A percentile compares a stretch with the other conserved stretches of the same genome.
phyloP scores from a whole-genome alignment of 37 sponge, comb jelly and placozoan genomes.

The Diacarnus erythraeanus region DNA sequence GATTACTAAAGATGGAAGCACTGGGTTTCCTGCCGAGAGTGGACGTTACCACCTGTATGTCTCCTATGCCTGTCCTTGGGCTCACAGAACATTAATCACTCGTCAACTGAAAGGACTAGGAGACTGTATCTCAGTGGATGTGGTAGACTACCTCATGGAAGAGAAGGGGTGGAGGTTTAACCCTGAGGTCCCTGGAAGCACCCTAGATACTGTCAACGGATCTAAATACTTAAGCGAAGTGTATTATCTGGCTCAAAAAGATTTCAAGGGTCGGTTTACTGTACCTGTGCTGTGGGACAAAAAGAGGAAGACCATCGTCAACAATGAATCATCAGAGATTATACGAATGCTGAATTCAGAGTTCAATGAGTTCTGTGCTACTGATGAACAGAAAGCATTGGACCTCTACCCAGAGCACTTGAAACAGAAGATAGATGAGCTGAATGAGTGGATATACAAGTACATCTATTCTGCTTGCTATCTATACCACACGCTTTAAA shows the following conservation, averaged over 20 bases:
- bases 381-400: constrained; percentile 60
- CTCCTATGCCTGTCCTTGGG: constrained; percentile 91
- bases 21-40: constrained; percentile 68
- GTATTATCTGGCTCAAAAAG: constrained; percentile 60
- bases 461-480: not conserved
- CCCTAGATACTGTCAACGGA: constrained; percentile 81
- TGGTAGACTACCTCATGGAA: constrained; percentile 62
- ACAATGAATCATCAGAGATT: constrained; percentile 90
- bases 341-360: constrained; percentile 87
- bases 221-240: constrained; percentile 60
- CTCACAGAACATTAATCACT: constrained; percentile 78
- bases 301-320: constrained; percentile 70
- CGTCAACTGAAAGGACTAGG: constrained; percentile 86
- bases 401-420: constrained; percentile 84
- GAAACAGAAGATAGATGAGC: constrained; percentile 73
- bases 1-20: constrained; percentile 54
- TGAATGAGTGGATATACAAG: constrained; percentile 88
- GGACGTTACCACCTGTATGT: constrained; percentile 92
- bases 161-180: constrained; percentile 84
- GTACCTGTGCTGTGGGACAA: constrained; percentile 93
- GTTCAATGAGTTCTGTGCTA: constrained; percentile 78
- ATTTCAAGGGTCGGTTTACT: constrained; percentile 77
- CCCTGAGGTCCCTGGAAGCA: constrained; percentile 49
- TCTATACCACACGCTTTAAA: no score
- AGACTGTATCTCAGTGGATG: constrained; percentile 74